These are phyloP conservation scores for Phrynosoma blainvillii DNA, from an alignment of 2,113 vertebrate genomes.

Conservation along the genomic window DNA sequence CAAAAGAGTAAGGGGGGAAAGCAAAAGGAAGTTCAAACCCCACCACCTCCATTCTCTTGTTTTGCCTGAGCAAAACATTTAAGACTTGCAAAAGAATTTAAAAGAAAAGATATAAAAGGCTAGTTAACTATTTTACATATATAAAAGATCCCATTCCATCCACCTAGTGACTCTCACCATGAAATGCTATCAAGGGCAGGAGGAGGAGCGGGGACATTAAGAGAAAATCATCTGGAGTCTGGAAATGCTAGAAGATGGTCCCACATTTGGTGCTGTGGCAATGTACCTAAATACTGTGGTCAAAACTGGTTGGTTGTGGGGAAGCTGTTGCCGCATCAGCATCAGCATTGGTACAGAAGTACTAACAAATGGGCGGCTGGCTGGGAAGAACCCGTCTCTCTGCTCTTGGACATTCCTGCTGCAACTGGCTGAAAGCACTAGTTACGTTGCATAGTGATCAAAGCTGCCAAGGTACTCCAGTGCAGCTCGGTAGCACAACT, in stretches of 20 bases:
- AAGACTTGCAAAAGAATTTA: constrained; percentile 73
- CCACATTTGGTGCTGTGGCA: constrained; percentile 71
- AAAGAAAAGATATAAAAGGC: constrained; percentile 77
- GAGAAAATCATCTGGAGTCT: constrained; percentile 70
- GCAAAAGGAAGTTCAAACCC: constrained; percentile 67
- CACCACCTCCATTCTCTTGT: constrained; percentile 69
- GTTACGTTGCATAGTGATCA: constrained; percentile 99
- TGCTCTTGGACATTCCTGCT: constrained; percentile 71
- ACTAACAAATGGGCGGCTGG: constrained; percentile 80
- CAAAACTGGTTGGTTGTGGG: constrained; percentile 67
- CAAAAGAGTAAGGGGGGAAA: constrained; percentile 63
- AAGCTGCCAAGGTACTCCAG: constrained; percentile 99
- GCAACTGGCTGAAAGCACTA: constrained; percentile 76
- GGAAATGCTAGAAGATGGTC: constrained; percentile 64
- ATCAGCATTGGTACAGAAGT: constrained; percentile 74
- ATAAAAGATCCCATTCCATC: constrained; percentile 79
- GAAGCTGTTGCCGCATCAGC: constrained; percentile 67
- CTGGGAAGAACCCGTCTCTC: constrained; percentile 82
- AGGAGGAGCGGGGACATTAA: constrained; percentile 69
- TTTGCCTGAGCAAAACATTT: constrained; percentile 73
- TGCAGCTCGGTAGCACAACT: constrained; percentile 95
- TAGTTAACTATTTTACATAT: constrained; percentile 74
- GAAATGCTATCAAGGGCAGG: constrained; percentile 70
- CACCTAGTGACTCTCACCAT: constrained; percentile 77
- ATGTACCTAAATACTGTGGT: constrained; percentile 79